Evolutionary conservation across 2,888 invertebrate species (phyloP).

Genomic region (Suillia variegata): DNA sequence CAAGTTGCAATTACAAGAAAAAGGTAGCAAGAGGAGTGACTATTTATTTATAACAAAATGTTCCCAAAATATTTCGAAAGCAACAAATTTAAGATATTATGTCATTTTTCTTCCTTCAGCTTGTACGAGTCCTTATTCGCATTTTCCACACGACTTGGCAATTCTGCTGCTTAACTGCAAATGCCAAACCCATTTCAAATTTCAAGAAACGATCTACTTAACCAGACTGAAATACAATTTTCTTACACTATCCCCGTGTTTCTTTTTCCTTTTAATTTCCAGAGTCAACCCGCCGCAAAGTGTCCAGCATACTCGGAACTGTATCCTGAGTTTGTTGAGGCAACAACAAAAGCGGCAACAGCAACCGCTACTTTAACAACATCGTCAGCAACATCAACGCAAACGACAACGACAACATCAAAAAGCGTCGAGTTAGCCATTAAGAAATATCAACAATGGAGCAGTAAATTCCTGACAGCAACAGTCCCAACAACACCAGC

Average conservation of each 20-base stretch:
- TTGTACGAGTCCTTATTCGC: not conserved
- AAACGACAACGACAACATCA: conserved; percentile 18
- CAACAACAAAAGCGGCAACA: conserved; percentile 8
- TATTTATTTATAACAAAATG: too few relatives aligned
- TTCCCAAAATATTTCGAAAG: too few relatives aligned
- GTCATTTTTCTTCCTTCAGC: too few relatives aligned
- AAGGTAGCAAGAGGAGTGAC: too few relatives aligned
- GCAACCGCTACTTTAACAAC: conserved; percentile 10
- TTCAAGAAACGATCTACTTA: too few relatives aligned
- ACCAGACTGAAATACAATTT: too few relatives aligned
- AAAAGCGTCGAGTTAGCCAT: conserved; percentile 40
- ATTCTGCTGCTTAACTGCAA: not conserved
- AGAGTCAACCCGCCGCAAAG: conserved; percentile 14
- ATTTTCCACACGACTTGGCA: not conserved
- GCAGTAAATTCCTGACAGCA: conserved; percentile 40
- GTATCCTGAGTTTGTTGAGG: conserved; percentile 36
- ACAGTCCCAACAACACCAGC: conserved; percentile 11
- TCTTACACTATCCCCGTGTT: not conserved
- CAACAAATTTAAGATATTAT: too few relatives aligned
- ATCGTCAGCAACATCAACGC: conserved; percentile 5
- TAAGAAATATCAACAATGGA: conserved; percentile 49
- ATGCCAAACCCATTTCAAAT: not conserved
- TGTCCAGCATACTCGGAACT: conserved; percentile 48
- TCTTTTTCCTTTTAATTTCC: not conserved
- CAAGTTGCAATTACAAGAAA: too few relatives aligned